A percentile compares a stretch with the other conserved stretches of the same genome.
phyloP scores from a whole-genome alignment of 2,888 invertebrate genomes.

The Leptarthrus brevirostris region DNA sequence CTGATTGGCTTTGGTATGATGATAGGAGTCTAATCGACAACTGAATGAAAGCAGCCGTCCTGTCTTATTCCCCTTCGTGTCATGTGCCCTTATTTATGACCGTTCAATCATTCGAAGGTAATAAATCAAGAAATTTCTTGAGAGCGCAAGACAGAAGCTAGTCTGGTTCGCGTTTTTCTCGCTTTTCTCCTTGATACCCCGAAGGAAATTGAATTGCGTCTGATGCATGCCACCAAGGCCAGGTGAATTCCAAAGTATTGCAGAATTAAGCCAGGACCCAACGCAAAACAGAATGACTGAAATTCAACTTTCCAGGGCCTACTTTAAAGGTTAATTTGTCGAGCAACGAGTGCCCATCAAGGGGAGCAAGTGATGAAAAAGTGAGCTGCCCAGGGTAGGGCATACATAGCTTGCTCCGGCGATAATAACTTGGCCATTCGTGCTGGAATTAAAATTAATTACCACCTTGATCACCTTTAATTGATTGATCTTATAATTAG shows the following conservation, averaged over 20 bases:
- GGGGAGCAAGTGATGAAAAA: neutral
- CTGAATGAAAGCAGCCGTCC: neutral
- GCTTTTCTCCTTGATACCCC: neutral
- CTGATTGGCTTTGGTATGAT: neutral
- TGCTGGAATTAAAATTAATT: constrained; percentile 40
- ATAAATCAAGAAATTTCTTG: constrained; percentile 10
- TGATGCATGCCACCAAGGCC: too few species aligned
- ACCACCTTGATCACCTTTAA: constrained; percentile 18
- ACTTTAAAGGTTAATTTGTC: constrained; percentile 25
- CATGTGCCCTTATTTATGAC: neutral
- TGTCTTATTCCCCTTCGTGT: neutral
- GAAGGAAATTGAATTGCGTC: neutral
- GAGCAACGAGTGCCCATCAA: too few species aligned
- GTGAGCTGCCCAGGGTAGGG: too few species aligned
- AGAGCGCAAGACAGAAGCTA: neutral
- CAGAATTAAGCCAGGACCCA: neutral
- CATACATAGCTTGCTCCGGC: neutral
- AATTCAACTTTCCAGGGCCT: neutral
- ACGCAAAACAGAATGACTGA: constrained; percentile 6
- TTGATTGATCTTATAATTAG: constrained; percentile 43
- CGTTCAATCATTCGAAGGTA: constrained; percentile 25
- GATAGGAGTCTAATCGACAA: neutral
- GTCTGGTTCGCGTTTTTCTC: neutral
- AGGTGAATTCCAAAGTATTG: neutral
- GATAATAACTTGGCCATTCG: neutral